These are phyloP conservation scores for Patella ulyssiponensis DNA, from an alignment of 2,888 invertebrate genomes.

Conservation along the genomic window DNA sequence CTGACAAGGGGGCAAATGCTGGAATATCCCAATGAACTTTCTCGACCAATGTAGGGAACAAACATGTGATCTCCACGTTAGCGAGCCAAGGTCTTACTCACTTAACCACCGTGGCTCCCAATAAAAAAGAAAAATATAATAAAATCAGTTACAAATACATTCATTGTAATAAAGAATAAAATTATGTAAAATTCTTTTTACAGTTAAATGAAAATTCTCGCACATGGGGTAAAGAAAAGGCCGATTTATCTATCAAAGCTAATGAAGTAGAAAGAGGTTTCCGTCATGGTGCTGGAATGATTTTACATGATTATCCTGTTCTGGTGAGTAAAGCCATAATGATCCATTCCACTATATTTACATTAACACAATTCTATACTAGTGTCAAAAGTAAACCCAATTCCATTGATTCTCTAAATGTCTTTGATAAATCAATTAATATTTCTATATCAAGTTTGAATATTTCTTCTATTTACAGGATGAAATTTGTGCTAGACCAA, in stretches of 20 bases:
- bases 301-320: slow-evolving; percentile 61
- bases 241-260: slow-evolving; percentile 60
- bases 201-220: slow-evolving; percentile 67
- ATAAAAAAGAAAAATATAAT: too few relatives aligned
- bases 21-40: too few relatives aligned
- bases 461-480: background rate
- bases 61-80: too few relatives aligned
- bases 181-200: slow-evolving; percentile 15
- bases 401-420: background rate
- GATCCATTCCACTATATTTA: background rate
- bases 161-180: background rate
- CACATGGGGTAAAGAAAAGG: slow-evolving; percentile 69
- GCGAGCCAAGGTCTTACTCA: too few relatives aligned
- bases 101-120: too few relatives aligned
- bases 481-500: background rate
- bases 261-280: slow-evolving; percentile 68
- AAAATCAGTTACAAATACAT: background rate
- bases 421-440: background rate
- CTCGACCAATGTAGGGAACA: too few relatives aligned
- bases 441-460: background rate
- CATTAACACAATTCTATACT: background rate
- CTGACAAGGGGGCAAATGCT: too few relatives aligned
- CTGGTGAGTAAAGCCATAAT: slow-evolving; percentile 43
- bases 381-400: background rate
- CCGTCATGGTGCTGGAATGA: slow-evolving; percentile 53